Base-by-base conservation (phyloP, 2,888 invertebrate genomes). In the Trichogramma evanescens region DNA sequence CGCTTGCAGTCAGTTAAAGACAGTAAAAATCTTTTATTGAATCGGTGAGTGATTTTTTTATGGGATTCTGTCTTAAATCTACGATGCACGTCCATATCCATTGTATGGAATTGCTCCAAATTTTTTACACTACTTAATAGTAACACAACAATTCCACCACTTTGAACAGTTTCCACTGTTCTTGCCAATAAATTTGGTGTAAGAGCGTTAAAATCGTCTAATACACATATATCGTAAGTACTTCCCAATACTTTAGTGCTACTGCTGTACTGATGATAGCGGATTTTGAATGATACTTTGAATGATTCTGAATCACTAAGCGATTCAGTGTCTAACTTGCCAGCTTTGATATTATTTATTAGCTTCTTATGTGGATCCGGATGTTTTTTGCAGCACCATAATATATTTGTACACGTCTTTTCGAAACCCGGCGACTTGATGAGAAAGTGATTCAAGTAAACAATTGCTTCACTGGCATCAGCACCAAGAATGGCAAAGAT, bases 61-160 rank as follows among this genome's bases (percentile, higher is more conserved):
- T 97, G 93, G 0, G 95, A 91, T 81, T 98, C 97, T 0, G 98
- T 99, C 67, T 97, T 85, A 75, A 92, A 95, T 68, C 93, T 84
- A 66, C 93, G 87, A 81, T 99, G 99, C 1, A 99, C 96, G 82
- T 99, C 99, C 99, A 99, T 99, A 65, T 89, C 89, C 83, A 99
- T 89, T 0, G 97, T 91, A 75, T 93, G 98, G 4, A 99, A 82
- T 76, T 99, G 97, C 73, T 93, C 88, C 39, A 99, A 80, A 0
- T 97, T 97, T 59, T 85, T 84, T 72, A 99, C 83, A 0, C 89
- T 86, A 72, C 91, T 88, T 9, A 99, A 81, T 6, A 99, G 81
- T 63, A 99, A 82, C 54, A 97, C 87, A 58, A 99, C 86, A 0
- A 98, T 82, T n/a, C 94, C 94, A 58, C 95, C 95, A 38, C 98